Evolutionary conservation across 2,797 vertebrate species (phyloP), one percentile per base, ranked within the genome.

Genomic region (Catostomus latipinnis): DNA sequence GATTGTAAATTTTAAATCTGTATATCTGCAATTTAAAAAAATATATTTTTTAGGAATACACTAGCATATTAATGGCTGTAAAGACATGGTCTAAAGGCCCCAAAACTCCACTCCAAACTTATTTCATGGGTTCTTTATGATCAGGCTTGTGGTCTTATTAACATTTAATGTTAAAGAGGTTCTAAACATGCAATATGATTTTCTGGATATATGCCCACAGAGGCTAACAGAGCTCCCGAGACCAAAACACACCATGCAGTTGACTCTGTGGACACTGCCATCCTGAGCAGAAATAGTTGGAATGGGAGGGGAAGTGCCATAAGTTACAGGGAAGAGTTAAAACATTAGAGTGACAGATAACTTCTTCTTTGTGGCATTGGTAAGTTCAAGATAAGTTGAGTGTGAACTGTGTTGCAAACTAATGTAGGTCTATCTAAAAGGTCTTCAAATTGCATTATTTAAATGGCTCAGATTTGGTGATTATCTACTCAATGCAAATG

Each of bases 161-260:
- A 14, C 18, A 52, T 48, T 60, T 56, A 65, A 48, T 45, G 6
- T 49, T 78, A 48, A 48, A 66, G 18, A 50, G 1, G 6, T 56
- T 34, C 53, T 57, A 12, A 80, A 56, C 6, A 13, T 53, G 54
- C 8, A 48, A 57, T 45, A 62, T 67, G 4, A 74, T 62, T 71
- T 60, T 49, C 13, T 43, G 16, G 8, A 16, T 75, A 43, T 13
- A 94, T 95, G 93, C 95, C 95, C 96, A 94, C 93, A 94, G 92
- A 66, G 87, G 93, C 85, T 94, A 92, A 89, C 93, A 79, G 86
- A 83, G 74, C 93, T 91, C 90, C 90, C 92, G 91, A 92, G 93
- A 92, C 92, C 92, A 93, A 86, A 91, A 95, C 94, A 96, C 94
- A 95, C 93, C 97, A 98, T 98, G 97, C 97, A 97, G 89, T 89